Conservation (phyloP, 1,140 invertebrate species). For the Trichomalopsis sarcophagae region DNA sequence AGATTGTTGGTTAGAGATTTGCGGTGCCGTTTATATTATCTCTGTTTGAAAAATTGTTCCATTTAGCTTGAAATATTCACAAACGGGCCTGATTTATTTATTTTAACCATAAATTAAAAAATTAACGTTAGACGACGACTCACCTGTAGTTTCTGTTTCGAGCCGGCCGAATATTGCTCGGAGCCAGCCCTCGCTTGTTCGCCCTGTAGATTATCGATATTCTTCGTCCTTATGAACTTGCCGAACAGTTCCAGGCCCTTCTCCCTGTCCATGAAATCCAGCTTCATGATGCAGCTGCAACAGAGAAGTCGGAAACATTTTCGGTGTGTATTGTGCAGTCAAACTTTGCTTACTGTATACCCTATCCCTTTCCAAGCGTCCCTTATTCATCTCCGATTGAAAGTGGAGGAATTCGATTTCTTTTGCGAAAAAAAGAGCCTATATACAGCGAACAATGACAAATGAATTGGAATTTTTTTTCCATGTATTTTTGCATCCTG, state of each 20-base stretch:
- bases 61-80: too few relatives aligned
- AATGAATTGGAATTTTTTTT: too few relatives aligned
- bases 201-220: conserved; percentile 81
- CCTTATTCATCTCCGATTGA: too few relatives aligned
- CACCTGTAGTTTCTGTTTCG: conserved; percentile 83
- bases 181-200: conserved; percentile 72
- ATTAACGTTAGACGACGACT: conserved; percentile 16
- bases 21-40: too few relatives aligned
- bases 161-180: conserved; percentile 70
- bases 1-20: not conserved
- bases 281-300: conserved; percentile 74
- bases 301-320: not conserved
- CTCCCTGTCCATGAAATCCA: conserved; percentile 76
- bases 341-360: too few relatives aligned
- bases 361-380: too few relatives aligned
- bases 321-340: too few relatives aligned
- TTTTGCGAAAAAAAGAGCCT: too few relatives aligned
- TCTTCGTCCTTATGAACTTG: conserved; percentile 87
- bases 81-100: too few relatives aligned
- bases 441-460: too few relatives aligned
- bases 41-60: not conserved
- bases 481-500: too few relatives aligned
- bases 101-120: not conserved
- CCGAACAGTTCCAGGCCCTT: conserved; percentile 81
- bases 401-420: too few relatives aligned